Evolutionary conservation across 2,888 invertebrate genomes (phyloP).

Genomic region (Scaptomyza polygonia): DNA sequence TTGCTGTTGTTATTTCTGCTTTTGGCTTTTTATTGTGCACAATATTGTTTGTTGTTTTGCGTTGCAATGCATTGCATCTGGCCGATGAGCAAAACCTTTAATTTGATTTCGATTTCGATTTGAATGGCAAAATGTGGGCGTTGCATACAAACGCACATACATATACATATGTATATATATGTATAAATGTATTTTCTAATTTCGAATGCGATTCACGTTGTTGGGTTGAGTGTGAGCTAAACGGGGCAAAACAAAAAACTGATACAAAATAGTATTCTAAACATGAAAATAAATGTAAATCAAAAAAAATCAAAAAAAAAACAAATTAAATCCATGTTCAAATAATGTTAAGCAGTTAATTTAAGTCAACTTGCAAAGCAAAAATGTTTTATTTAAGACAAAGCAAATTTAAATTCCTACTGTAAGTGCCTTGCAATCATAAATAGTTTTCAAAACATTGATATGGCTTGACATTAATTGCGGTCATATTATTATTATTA

Average conservation of each 20-base stretch:
- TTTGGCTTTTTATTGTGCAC: not conserved
- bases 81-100: conserved; percentile 23
- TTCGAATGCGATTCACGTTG: conserved; percentile 37
- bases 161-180: not conserved
- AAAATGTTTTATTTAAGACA: not conserved
- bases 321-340: not conserved
- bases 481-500: conserved; percentile 6
- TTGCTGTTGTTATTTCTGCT: no score
- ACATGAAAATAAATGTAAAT: not conserved
- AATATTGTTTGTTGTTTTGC: conserved; percentile 19
- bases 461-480: conserved; percentile 2
- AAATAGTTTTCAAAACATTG: not conserved
- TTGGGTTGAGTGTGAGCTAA: not conserved
- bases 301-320: not conserved
- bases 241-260: not conserved
- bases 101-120: conserved; percentile 70
- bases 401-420: not conserved
- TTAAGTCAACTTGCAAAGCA: not conserved
- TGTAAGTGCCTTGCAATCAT: not conserved
- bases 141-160: not conserved
- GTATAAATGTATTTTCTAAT: conserved; percentile 62
- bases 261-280: no score
- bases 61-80: conserved; percentile 30
- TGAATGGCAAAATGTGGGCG: conserved; percentile 38
- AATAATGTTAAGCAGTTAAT: not conserved